These are phyloP conservation scores for Sebastes jordani DNA, from an alignment of 2,797 vertebrate genomes.

Conservation along the genomic window DNA sequence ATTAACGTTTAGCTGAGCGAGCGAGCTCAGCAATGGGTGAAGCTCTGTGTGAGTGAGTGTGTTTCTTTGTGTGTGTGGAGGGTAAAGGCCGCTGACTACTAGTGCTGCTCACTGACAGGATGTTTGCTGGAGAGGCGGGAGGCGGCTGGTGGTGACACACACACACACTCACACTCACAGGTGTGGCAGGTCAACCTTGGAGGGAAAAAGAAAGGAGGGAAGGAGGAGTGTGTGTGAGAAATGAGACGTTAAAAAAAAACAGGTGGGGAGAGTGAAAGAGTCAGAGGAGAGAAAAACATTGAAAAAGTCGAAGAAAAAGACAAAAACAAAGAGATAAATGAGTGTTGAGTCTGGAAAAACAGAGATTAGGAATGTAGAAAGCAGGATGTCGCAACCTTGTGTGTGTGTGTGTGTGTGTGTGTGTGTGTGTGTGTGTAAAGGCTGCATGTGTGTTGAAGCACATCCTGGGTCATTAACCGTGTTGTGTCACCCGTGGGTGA, in stretches of 20 bases:
- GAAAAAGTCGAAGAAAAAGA: background rate
- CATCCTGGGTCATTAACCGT: background rate
- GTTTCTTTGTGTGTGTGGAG: background rate
- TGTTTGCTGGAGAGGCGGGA: constrained; percentile 53
- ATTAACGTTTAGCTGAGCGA: background rate
- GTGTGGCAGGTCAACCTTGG: constrained; percentile 20
- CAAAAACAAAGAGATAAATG: background rate
- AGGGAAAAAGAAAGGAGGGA: background rate
- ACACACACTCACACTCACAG: background rate
- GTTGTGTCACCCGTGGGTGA: constrained; percentile 45
- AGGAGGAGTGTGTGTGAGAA: background rate
- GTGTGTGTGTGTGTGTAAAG: background rate
- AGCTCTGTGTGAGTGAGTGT: background rate
- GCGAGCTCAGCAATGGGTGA: background rate
- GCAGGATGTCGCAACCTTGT: constrained; percentile 31
- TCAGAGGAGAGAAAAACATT: background rate
- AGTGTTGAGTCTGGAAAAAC: background rate
- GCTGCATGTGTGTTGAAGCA: background rate
- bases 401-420: background rate
- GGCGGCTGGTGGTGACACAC: constrained; percentile 7
- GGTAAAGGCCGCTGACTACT: constrained; percentile 13
- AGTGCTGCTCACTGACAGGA: constrained; percentile 16
- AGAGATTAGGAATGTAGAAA: constrained; percentile 14
- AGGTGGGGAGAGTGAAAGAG: background rate
- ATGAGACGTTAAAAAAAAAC: background rate